Conservation (phyloP, 2,888 invertebrate species). For the Xanthia togata region DNA sequence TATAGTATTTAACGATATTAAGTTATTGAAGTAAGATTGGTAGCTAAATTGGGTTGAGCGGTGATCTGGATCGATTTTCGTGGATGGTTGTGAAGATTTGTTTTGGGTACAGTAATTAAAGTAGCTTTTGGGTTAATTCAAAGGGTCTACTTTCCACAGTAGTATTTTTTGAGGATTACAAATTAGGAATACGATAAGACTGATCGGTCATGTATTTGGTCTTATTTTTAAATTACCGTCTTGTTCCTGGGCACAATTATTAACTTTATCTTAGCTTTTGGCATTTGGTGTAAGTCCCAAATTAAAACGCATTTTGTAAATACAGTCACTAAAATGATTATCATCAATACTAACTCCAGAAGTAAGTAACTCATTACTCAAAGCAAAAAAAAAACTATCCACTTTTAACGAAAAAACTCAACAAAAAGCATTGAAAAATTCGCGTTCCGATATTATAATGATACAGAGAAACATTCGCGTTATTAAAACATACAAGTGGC, state of each 20-base stretch:
- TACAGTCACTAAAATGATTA: background rate
- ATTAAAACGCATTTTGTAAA: background rate
- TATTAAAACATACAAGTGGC: conserved; percentile 82
- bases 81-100: background rate
- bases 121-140: background rate
- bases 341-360: background rate
- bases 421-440: conserved; percentile 54
- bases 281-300: background rate
- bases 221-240: background rate
- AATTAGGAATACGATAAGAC: background rate
- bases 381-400: conserved; percentile 21
- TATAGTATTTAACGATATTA: conserved; percentile 82
- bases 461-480: conserved; percentile 67
- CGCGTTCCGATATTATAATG: conserved; percentile 67
- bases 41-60: conserved; percentile 67
- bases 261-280: background rate
- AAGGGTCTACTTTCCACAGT: background rate
- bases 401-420: conserved; percentile 33
- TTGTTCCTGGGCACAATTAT: too few species aligned
- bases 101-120: background rate
- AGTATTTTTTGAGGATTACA: background rate
- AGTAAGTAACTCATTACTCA: conserved; percentile 15
- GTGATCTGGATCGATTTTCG: conserved; percentile 47
- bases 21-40: conserved; percentile 76
- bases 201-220: background rate